Evolutionary conservation across 2,888 invertebrate genomes (phyloP).

Genomic region (Harmothoe impar): DNA sequence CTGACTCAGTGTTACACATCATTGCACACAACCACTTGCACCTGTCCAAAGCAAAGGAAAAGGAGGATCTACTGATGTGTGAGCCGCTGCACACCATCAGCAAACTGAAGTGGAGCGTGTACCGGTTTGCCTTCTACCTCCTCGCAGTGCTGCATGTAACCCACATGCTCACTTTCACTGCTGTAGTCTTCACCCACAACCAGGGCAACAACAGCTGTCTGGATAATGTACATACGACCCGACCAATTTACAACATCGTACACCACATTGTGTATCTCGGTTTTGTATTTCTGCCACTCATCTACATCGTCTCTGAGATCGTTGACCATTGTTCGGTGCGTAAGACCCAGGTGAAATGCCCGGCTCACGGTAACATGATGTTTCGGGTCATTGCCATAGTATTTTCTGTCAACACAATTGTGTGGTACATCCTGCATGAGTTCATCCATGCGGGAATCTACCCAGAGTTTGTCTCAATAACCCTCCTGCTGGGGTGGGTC

Average conservation of each 20-base stretch:
- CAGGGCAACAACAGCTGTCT: neutral
- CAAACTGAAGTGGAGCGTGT: conserved; percentile 17
- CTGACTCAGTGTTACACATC: neutral
- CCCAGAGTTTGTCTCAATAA: neutral
- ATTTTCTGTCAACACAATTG: neutral
- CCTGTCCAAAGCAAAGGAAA: neutral
- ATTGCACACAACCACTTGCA: neutral
- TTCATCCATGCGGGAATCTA: neutral
- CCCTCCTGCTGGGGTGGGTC: conserved; percentile 25
- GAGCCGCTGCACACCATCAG: neutral
- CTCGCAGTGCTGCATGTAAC: neutral
- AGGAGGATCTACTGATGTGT: neutral
- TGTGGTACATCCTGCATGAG: conserved; percentile 3
- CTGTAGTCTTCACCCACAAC: neutral
- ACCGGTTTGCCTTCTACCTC: neutral
- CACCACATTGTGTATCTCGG: neutral
- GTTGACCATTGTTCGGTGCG: neutral
- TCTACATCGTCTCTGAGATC: neutral
- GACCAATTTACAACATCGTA: neutral
- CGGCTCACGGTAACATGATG: neutral
- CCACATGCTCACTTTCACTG: neutral
- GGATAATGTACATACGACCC: neutral
- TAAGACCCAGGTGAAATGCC: neutral
- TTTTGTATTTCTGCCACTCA: neutral
- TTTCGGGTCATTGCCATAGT: neutral